Evolutionary conservation across 2,113 vertebrate species (phyloP).

Genomic region (Ctenodactylus gundi): DNA sequence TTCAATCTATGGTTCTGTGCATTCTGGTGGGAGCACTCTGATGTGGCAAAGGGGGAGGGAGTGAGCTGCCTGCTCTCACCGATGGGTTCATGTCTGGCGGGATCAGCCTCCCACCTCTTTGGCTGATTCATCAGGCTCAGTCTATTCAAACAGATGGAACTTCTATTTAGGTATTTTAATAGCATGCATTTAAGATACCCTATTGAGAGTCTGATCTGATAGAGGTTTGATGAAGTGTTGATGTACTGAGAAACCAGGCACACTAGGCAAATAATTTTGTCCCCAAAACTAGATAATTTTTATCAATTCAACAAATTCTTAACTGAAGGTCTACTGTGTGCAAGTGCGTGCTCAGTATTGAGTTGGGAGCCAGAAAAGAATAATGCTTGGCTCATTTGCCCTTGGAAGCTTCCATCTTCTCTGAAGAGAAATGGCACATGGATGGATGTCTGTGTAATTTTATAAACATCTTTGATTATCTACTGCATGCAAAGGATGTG

Average conservation of each 20-base stretch:
- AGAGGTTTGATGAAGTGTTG: slow-evolving; percentile 67
- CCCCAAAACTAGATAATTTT: slow-evolving; percentile 24
- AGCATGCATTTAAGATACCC: slow-evolving; percentile 78
- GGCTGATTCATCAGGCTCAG: slow-evolving; percentile 79
- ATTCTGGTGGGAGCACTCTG: slow-evolving; percentile 20
- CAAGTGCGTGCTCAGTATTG: background rate
- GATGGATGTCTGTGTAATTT: slow-evolving; percentile 2
- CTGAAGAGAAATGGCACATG: background rate
- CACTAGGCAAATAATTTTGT: slow-evolving; percentile 51
- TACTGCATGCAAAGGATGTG: background rate
- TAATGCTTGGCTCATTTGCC: background rate
- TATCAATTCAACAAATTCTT: slow-evolving; percentile 31
- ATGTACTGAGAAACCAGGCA: slow-evolving; percentile 59
- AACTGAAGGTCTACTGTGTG: background rate
- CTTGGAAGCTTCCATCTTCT: background rate
- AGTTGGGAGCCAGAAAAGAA: slow-evolving; percentile 15
- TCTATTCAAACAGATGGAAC: slow-evolving; percentile 83
- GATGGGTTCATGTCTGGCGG: slow-evolving; percentile 58
- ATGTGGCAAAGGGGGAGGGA: slow-evolving; percentile 25
- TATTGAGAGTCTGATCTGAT: slow-evolving; percentile 77
- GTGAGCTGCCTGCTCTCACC: slow-evolving; percentile 38
- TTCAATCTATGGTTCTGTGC: slow-evolving; percentile 32
- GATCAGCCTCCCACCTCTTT: slow-evolving; percentile 76
- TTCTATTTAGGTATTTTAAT: slow-evolving; percentile 84
- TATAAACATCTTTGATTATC: background rate